Evolutionary conservation across 2,888 invertebrate genomes (phyloP).

Genomic region (Lasiommata megera): DNA sequence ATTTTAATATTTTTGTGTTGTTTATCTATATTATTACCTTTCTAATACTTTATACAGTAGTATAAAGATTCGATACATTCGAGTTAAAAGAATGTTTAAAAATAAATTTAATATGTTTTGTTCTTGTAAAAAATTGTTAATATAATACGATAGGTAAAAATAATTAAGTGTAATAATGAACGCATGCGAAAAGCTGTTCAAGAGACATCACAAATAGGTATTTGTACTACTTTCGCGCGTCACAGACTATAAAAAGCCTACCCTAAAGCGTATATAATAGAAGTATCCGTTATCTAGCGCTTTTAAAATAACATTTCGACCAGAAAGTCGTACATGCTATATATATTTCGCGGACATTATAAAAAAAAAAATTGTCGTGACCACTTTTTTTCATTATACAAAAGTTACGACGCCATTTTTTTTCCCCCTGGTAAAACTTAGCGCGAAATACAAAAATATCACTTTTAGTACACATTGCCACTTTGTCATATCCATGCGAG

Average conservation of each 20-base stretch:
- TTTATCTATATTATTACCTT: too few species aligned
- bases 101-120: too few species aligned
- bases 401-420: slow-evolving; percentile 36
- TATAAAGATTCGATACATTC: too few species aligned
- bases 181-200: too few species aligned
- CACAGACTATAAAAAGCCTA: slow-evolving; percentile 55
- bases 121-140: too few species aligned
- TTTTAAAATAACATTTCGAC: slow-evolving; percentile 60
- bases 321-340: slow-evolving; percentile 53
- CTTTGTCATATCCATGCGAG: slow-evolving; percentile 49
- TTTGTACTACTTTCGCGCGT: slow-evolving; percentile 40
- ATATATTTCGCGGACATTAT: slow-evolving; percentile 36
- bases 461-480: slow-evolving; percentile 46
- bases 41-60: too few species aligned
- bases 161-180: too few species aligned
- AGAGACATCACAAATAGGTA: slow-evolving; percentile 1
- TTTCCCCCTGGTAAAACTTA: slow-evolving; percentile 34
- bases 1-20: too few species aligned
- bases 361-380: slow-evolving; percentile 29
- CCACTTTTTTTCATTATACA: slow-evolving; percentile 23
- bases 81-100: too few species aligned
- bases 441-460: slow-evolving; percentile 62
- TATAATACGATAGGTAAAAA: too few species aligned
- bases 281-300: slow-evolving; percentile 61
- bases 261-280: slow-evolving; percentile 69